phyloP scores from a whole-genome alignment of 2,888 invertebrate species.

The Gonocerus acuteangulatus region DNA sequence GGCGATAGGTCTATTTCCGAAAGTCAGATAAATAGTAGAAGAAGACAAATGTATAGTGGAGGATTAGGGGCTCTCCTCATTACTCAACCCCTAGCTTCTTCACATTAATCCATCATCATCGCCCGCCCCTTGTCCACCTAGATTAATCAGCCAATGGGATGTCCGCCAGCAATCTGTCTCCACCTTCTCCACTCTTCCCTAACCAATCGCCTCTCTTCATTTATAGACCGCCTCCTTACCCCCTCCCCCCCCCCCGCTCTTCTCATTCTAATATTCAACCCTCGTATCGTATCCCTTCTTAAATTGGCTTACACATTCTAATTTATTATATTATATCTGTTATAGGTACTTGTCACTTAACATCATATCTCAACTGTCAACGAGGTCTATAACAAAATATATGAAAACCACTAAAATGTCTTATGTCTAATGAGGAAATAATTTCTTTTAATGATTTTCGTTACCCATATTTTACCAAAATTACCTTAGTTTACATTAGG shows the following conservation, averaged over 20 bases:
- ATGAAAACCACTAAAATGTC: too few relatives aligned
- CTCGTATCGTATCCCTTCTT: constrained; percentile 5
- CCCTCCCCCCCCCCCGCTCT: constrained; percentile 41
- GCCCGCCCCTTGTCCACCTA: background rate
- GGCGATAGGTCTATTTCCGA: background rate
- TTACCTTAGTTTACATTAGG: too few relatives aligned
- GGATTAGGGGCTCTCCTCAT: constrained; percentile 4
- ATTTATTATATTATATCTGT: too few relatives aligned
- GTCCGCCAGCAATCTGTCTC: constrained; percentile 4
- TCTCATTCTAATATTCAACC: too few relatives aligned
- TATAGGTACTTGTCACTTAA: too few relatives aligned
- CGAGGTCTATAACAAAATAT: too few relatives aligned
- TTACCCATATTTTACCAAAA: too few relatives aligned
- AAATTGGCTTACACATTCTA: too few relatives aligned
- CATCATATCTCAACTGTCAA: too few relatives aligned
- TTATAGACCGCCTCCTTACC: constrained; percentile 44
- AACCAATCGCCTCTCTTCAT: constrained; percentile 6
- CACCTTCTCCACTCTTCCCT: constrained; percentile 1
- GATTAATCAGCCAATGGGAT: constrained; percentile 15
- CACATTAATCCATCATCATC: background rate
- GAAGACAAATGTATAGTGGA: constrained; percentile 9
- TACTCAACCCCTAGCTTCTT: background rate
- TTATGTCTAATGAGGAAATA: too few relatives aligned
- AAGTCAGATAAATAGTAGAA: constrained; percentile 18
- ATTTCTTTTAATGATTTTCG: too few relatives aligned